Conservation (phyloP, 37 sponge, comb jelly and placozoan species). For the Theonella swinhoei region DNA sequence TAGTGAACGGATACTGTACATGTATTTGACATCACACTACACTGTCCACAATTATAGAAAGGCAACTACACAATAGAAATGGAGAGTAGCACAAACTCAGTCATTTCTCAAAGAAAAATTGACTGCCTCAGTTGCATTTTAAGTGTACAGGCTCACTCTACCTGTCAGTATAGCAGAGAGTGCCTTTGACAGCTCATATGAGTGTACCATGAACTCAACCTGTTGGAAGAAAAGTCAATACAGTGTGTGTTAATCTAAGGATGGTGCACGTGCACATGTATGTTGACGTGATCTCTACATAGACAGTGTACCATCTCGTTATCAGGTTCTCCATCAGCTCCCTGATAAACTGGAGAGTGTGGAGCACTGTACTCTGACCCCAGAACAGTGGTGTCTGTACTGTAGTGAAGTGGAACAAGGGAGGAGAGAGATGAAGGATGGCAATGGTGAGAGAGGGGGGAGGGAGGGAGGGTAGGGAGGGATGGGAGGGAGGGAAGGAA, state of each 20-base stretch:
- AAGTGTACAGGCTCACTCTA: too few species aligned
- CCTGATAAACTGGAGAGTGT: conserved; percentile 26
- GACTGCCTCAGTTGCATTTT: too few species aligned
- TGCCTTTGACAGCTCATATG: too few species aligned
- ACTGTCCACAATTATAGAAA: too few species aligned
- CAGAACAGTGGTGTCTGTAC: conserved; percentile 38
- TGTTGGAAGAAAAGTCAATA: too few species aligned
- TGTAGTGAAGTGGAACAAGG: background rate
- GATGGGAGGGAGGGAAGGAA: background rate
- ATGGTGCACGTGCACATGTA: too few species aligned
- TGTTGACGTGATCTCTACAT: background rate
- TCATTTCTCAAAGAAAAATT: too few species aligned
- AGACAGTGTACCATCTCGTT: background rate
- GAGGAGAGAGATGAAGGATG: conserved; percentile 3
- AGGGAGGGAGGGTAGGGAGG: background rate
- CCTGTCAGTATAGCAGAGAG: too few species aligned
- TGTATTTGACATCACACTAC: background rate
- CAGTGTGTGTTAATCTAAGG: too few species aligned
- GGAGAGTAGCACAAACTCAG: too few species aligned
- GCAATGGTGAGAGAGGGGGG: background rate
- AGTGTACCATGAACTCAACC: too few species aligned
- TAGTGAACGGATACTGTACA: background rate
- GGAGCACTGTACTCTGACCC: conserved; percentile 24
- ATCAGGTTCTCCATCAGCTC: conserved; percentile 48
- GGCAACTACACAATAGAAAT: too few species aligned